Evolutionary conservation across 2,113 vertebrate genomes (phyloP), one percentile per base, ranked within the genome.

Genomic region (Muscicapa adusta): DNA sequence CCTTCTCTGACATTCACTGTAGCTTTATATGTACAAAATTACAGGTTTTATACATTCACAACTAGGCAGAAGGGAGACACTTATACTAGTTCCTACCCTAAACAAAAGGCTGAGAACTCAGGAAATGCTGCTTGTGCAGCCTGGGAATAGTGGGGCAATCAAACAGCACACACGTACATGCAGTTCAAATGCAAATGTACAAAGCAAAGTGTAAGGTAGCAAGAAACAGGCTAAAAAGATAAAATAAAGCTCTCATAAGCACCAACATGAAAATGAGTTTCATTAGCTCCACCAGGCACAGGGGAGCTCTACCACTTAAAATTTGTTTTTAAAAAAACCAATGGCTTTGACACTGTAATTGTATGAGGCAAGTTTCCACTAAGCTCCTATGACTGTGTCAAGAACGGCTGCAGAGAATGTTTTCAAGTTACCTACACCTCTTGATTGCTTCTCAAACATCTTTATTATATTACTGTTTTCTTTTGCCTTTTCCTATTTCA

Each of bases 141-240:
- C 42, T 78, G 51, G 25, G 34, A 50, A 25, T 2, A 68, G 19
- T 4, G 12, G 13, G 33, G 62, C 2, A 3, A 43, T 43, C 31
- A 25, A 33, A 14, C 3, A 62, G 18, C 31, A 47, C 15, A 13
- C 3, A 20, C 2, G 1, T 10, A 20, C 1, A 17, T 0, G 0
- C 8, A 70, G 62, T 11, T 47, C 34, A 82, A 70, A 11, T 0
- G 1, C n/a, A n/a, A 48, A 53, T 0, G 3, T 18, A 50, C 6
- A 1, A 50, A 76, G 10, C 2, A 1, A n/a, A 45, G 25, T 20
- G 23, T 8, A 68, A 42, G 23, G 26, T 1, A 5, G 66, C 19
- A 91, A 85, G 12, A 68, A n/a, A 65, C 3, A 50, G 28, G 18
- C 57, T 56, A 26, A n/a, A 73, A 73, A 40, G 18, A 29, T 3